phyloP scores from a whole-genome alignment of 2,797 vertebrate species.

The Gallirallus australis region DNA sequence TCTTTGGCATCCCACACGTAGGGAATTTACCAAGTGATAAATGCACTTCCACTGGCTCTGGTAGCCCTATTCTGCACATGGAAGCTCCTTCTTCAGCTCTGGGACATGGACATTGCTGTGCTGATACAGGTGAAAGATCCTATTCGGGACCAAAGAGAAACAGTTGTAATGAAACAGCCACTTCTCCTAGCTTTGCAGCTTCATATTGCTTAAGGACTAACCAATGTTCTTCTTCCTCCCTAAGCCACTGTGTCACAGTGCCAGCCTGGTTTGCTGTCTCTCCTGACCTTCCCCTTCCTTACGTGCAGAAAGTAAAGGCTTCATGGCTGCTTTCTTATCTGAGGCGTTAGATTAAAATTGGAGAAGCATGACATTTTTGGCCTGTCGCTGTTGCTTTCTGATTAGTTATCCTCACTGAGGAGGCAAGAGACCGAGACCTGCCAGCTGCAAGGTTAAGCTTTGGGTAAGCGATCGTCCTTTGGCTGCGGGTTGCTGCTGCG shows the following conservation, averaged over 20 bases:
- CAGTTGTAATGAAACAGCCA: not conserved
- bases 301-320: not conserved
- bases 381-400: slow-evolving; percentile 12
- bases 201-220: not conserved
- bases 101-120: not conserved
- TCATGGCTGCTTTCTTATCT: not conserved
- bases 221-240: not conserved
- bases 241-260: not conserved
- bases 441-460: slow-evolving; percentile 53
- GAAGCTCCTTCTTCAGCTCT: not conserved
- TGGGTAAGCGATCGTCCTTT: not conserved
- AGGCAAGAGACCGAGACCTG: not conserved
- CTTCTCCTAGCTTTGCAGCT: not conserved
- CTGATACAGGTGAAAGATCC: not conserved
- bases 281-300: not conserved
- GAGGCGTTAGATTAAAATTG: slow-evolving; percentile 18
- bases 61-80: not conserved
- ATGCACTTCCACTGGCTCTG: not conserved
- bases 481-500: not conserved
- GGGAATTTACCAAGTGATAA: not conserved
- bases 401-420: slow-evolving; percentile 28
- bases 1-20: not conserved
- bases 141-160: not conserved
- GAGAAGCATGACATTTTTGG: not conserved
- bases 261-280: not conserved